Conservation (phyloP, 2,888 invertebrate genomes). For the Drosophila greeni region DNA sequence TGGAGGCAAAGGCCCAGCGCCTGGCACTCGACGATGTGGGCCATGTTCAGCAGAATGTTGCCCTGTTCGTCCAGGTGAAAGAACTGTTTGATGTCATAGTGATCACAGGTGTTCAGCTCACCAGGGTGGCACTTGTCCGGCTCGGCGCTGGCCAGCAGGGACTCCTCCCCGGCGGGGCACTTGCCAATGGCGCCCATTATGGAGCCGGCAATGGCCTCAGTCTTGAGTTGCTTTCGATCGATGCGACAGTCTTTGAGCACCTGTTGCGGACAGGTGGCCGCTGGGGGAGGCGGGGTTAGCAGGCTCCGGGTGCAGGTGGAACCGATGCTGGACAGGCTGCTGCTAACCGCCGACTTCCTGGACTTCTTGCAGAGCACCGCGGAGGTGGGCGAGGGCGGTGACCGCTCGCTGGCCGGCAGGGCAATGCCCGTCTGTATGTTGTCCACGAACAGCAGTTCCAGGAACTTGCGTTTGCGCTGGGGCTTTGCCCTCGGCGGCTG, state of each 20-base stretch:
- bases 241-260: slow-evolving; percentile 71
- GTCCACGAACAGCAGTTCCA: slow-evolving; percentile 67
- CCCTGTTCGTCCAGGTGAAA: slow-evolving; percentile 79
- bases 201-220: slow-evolving; percentile 75
- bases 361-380: slow-evolving; percentile 58
- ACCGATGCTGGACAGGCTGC: slow-evolving; percentile 42
- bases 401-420: slow-evolving; percentile 45
- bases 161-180: slow-evolving; percentile 62
- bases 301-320: slow-evolving; percentile 14
- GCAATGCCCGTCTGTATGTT: slow-evolving; percentile 68
- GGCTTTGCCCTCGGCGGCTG: neutral
- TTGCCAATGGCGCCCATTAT: slow-evolving; percentile 77
- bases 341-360: slow-evolving; percentile 44
- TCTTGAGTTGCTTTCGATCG: slow-evolving; percentile 72
- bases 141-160: slow-evolving; percentile 2
- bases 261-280: slow-evolving; percentile 57
- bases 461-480: slow-evolving; percentile 57
- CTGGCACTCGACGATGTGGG: slow-evolving; percentile 75
- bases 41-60: slow-evolving; percentile 76
- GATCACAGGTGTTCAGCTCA: slow-evolving; percentile 69
- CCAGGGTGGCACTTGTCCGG: slow-evolving; percentile 59
- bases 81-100: slow-evolving; percentile 77
- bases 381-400: neutral
- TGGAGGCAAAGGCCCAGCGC: slow-evolving; percentile 66
- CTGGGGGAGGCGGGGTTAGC: neutral